phyloP scores from a whole-genome alignment of 2,113 vertebrate species.

The Datnioides undecimradiatus region DNA sequence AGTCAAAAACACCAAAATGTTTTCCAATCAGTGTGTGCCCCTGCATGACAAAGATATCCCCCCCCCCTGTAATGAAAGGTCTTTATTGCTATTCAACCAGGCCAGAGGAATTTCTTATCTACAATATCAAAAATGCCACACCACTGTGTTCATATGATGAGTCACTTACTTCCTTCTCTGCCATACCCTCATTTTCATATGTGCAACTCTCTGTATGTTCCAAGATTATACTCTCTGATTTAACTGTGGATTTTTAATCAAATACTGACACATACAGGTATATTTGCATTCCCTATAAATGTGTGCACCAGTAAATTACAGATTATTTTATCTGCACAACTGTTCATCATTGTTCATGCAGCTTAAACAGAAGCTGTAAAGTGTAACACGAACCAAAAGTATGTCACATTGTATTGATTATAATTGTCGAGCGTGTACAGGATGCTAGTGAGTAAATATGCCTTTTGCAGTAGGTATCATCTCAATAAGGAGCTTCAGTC shows the following conservation, averaged over 20 bases:
- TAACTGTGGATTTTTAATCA: not conserved
- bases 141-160: constrained; percentile 18
- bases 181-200: not conserved
- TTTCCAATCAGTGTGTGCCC: not conserved
- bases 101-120: constrained; percentile 5
- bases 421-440: constrained; percentile 20
- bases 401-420: constrained; percentile 67
- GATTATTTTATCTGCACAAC: not conserved
- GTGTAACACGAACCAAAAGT: constrained; percentile 60
- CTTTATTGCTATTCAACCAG: not conserved
- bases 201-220: not conserved
- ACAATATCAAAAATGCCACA: constrained; percentile 9
- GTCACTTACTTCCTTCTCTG: constrained; percentile 30
- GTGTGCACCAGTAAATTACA: not conserved
- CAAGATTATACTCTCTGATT: not conserved
- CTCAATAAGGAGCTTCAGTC: constrained; percentile 54
- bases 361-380: constrained; percentile 49
- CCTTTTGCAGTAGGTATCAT: constrained; percentile 43
- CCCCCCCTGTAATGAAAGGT: not conserved
- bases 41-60: not conserved
- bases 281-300: not conserved
- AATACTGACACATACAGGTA: too few relatives aligned
- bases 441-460: constrained; percentile 49
- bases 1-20: not conserved
- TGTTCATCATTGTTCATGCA: constrained; percentile 10